phyloP scores from a whole-genome alignment of 2,113 vertebrate species.

The Setophaga kirtlandii region DNA sequence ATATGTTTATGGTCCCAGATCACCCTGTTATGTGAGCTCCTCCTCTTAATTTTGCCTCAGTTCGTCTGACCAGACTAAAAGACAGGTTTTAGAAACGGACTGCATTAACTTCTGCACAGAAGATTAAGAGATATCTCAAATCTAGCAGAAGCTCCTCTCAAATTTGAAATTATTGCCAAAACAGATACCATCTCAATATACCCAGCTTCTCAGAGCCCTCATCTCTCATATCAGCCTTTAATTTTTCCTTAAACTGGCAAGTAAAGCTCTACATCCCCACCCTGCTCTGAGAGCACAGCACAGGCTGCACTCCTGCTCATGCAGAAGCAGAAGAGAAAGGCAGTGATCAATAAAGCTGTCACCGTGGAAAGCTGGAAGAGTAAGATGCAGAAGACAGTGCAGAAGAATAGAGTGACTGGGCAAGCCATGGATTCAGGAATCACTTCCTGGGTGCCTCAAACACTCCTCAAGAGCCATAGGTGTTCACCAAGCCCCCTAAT shows the following conservation, averaged over 20 bases:
- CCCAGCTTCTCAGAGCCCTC: not conserved
- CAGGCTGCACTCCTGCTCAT: not conserved
- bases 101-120: not conserved
- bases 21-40: not conserved
- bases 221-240: not conserved
- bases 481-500: not conserved
- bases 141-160: not conserved
- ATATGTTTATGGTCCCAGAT: not conserved
- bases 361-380: not conserved
- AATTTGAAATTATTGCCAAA: not conserved
- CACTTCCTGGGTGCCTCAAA: not conserved
- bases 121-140: not conserved
- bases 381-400: not conserved
- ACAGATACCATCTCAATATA: not conserved
- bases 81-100: not conserved
- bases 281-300: not conserved
- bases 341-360: not conserved
- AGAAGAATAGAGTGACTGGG: not conserved
- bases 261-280: not conserved
- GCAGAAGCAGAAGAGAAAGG: not conserved
- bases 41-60: not conserved
- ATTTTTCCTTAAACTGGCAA: not conserved
- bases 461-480: not conserved
- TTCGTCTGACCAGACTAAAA: not conserved
- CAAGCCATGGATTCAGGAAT: not conserved